phyloP scores from a whole-genome alignment of 2,113 vertebrate genomes.

The Centropus unirufus region DNA sequence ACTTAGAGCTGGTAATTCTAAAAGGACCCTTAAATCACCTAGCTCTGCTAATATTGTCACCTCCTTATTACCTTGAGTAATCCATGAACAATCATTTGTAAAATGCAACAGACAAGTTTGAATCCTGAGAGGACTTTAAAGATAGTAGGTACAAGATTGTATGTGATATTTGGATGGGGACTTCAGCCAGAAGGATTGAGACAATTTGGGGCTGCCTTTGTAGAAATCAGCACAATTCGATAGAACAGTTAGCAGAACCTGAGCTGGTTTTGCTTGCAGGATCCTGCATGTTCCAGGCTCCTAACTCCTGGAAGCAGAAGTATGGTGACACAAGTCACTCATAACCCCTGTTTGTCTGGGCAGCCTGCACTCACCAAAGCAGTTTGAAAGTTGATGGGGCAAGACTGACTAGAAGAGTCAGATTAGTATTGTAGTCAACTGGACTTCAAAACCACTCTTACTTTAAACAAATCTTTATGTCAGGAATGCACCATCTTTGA shows the following conservation, averaged over 20 bases:
- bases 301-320: neutral
- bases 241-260: neutral
- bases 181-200: neutral
- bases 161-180: neutral
- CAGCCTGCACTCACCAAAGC: neutral
- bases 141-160: neutral
- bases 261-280: neutral
- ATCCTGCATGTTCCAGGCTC: neutral
- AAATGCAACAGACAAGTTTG: neutral
- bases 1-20: neutral
- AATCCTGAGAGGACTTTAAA: slow-evolving; percentile 9
- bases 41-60: neutral
- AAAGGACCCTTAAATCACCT: neutral
- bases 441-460: neutral
- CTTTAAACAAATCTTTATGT: neutral
- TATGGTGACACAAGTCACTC: neutral
- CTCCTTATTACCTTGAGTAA: neutral
- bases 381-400: neutral
- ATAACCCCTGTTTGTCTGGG: neutral
- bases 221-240: neutral
- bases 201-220: neutral
- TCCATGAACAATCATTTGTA: neutral
- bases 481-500: neutral
- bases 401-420: neutral
- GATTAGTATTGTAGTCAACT: neutral